Conservation (phyloP, 2,888 invertebrate species). For the Ormyrus labotus region DNA sequence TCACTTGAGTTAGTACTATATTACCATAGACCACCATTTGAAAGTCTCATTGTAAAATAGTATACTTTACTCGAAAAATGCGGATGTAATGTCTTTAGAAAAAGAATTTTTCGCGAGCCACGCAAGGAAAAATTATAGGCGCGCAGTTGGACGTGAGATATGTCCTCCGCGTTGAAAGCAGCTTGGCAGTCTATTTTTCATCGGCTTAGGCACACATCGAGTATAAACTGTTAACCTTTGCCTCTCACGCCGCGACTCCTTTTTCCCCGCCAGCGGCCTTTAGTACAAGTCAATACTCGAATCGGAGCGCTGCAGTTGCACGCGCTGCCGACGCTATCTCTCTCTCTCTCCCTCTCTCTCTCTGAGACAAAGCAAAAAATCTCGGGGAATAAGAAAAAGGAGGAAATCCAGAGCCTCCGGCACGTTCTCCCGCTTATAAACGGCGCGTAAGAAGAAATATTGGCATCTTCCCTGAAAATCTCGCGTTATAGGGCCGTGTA, state of each 20-base stretch:
- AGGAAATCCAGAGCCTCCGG: not conserved
- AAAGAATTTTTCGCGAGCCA: no score
- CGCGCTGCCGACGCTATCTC: not conserved
- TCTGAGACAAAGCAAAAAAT: not conserved
- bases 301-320: slow-evolving; percentile 29
- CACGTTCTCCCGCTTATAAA: slow-evolving; percentile 1
- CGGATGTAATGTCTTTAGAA: no score
- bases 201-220: not conserved
- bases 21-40: no score
- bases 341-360: not conserved
- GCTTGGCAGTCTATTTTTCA: slow-evolving; percentile 22
- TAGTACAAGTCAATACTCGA: slow-evolving; percentile 38
- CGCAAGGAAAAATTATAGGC: no score
- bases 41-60: no score
- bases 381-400: not conserved
- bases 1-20: no score
- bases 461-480: slow-evolving; percentile 47
- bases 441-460: slow-evolving; percentile 42
- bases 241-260: not conserved
- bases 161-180: not conserved
- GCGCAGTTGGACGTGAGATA: no score
- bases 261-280: not conserved
- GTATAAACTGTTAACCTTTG: slow-evolving; percentile 17
- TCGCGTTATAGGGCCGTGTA: slow-evolving; percentile 12
- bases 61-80: no score